Evolutionary conservation across 1,140 invertebrate species (phyloP).

Genomic region (Bombyx mori): DNA sequence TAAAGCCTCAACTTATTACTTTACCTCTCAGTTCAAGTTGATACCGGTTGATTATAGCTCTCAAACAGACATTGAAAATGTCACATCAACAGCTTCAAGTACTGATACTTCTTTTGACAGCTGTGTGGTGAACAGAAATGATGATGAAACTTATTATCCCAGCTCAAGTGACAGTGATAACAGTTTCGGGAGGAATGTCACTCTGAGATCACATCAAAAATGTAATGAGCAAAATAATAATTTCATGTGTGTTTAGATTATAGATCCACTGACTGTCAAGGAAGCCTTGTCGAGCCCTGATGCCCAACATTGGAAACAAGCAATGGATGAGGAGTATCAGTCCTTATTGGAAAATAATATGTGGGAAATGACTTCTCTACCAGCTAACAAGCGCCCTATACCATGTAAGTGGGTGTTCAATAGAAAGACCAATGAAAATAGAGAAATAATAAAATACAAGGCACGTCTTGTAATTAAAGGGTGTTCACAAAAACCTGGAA

Average conservation of each 20-base stretch:
- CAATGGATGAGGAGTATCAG: slow-evolving; percentile 16
- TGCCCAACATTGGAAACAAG: slow-evolving; percentile 11
- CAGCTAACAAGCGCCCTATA: slow-evolving; percentile 8
- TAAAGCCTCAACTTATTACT: background rate
- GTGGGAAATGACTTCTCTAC: slow-evolving; percentile 11
- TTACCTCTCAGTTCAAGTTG: too few relatives aligned
- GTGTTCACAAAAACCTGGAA: slow-evolving; percentile 13
- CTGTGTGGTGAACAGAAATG: too few relatives aligned
- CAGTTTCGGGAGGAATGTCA: too few relatives aligned
- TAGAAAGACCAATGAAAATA: slow-evolving; percentile 12
- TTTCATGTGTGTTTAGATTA: slow-evolving; percentile 3
- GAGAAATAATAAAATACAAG: slow-evolving; percentile 9
- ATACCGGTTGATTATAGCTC: too few relatives aligned
- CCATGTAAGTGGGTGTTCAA: slow-evolving; percentile 19
- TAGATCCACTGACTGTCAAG: slow-evolving; percentile 11
- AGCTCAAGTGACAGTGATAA: too few relatives aligned
- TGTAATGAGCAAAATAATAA: too few relatives aligned
- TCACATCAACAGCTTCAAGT: too few relatives aligned
- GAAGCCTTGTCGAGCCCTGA: slow-evolving; percentile 8
- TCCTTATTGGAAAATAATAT: slow-evolving; percentile 18
- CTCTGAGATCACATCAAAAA: too few relatives aligned
- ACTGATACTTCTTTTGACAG: too few relatives aligned
- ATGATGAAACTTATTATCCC: too few relatives aligned
- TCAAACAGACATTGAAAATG: too few relatives aligned
- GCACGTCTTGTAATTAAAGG: slow-evolving; percentile 17